A percentile compares a stretch with the other conserved stretches of the same genome.
Conservation (phyloP, 2,888 invertebrate genomes). For the Drosophila borealis region DNA sequence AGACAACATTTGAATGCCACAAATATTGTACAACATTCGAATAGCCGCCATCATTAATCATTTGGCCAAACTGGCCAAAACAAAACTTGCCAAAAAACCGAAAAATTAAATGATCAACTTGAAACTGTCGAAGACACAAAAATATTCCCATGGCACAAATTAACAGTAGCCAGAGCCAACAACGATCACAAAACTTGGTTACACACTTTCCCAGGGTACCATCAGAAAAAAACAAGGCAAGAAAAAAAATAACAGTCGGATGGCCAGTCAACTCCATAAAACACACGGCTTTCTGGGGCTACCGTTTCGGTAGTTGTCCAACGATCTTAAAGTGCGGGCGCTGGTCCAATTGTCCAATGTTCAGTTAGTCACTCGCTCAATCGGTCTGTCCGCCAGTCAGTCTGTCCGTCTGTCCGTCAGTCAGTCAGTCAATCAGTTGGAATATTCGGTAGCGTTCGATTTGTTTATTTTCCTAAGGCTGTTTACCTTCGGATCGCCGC, state of each 20-base stretch:
- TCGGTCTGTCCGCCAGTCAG: background rate
- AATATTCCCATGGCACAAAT: conserved; percentile 74
- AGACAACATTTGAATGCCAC: conserved; percentile 18
- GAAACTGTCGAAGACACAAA: conserved; percentile 34
- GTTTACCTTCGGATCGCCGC: conserved; percentile 66
- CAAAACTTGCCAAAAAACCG: conserved; percentile 35
- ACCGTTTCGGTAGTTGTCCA: conserved; percentile 57
- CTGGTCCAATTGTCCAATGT: conserved; percentile 27
- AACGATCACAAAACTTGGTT: conserved; percentile 28
- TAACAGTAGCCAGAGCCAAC: conserved; percentile 65
- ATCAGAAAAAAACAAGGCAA: conserved; percentile 43
- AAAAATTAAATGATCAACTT: conserved; percentile 27
- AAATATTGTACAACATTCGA: conserved; percentile 14
- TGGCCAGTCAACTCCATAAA: conserved; percentile 9
- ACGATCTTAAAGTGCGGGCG: conserved; percentile 51
- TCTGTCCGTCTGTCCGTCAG: conserved; percentile 1
- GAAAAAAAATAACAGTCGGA: background rate
- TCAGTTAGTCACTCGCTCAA: background rate
- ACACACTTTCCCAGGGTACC: conserved; percentile 63
- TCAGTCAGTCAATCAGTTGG: conserved; percentile 15
- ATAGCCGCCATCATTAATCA: conserved; percentile 41
- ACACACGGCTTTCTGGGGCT: conserved; percentile 32
- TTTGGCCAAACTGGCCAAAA: conserved; percentile 20
- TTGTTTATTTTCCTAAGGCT: conserved; percentile 77
- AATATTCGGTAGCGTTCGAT: conserved; percentile 41